Evolutionary conservation across 2,113 vertebrate genomes (phyloP).

Genomic region (Anguilla rostrata): DNA sequence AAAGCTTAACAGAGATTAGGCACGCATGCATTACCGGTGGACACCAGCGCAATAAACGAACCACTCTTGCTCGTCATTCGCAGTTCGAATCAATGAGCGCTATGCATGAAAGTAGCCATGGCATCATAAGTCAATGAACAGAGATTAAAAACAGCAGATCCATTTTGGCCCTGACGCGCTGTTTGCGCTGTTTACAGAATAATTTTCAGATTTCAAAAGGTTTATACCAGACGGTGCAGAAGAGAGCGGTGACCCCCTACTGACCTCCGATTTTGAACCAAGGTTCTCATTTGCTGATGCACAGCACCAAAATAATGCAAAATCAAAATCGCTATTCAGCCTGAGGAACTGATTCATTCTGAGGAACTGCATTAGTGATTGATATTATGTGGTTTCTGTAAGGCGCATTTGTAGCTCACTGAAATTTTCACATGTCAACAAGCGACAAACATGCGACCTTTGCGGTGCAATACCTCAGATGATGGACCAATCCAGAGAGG

Average conservation of each 20-base stretch:
- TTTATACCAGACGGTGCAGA: background rate
- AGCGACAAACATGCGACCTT: background rate
- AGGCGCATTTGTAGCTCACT: background rate
- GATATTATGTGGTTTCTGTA: background rate
- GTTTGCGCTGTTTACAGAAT: background rate
- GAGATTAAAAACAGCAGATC: background rate
- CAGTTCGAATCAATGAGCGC: background rate
- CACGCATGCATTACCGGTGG: background rate
- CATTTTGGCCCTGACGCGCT: background rate
- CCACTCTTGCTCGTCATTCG: background rate
- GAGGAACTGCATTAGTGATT: background rate
- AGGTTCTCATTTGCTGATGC: conserved; percentile 2
- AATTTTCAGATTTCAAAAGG: background rate
- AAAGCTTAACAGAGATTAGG: background rate
- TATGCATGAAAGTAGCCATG: background rate
- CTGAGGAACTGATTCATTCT: background rate
- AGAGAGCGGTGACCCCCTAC: background rate
- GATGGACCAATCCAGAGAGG: conserved; percentile 7
- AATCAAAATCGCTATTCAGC: conserved; percentile 16
- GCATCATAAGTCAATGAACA: background rate
- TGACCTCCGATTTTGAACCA: background rate
- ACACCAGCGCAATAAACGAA: background rate
- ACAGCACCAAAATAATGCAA: background rate
- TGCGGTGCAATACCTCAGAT: background rate
- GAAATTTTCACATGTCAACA: background rate